Conservation (phyloP, 2,113 vertebrate species). For the Hydropotes inermis region DNA sequence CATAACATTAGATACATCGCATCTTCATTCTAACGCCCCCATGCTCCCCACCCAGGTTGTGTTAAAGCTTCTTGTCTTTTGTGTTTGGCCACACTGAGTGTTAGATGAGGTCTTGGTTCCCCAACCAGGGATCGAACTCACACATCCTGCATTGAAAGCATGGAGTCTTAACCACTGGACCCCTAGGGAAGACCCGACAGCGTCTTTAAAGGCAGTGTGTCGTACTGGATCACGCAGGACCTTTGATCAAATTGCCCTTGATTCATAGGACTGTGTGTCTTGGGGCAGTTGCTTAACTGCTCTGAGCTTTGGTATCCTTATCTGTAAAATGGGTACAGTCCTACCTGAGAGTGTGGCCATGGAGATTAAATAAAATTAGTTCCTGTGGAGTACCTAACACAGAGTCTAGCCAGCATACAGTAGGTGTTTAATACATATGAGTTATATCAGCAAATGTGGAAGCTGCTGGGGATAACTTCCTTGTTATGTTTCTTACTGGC, state of each 20-base stretch:
- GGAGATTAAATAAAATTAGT: not conserved
- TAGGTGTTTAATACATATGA: not conserved
- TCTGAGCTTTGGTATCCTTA: not conserved
- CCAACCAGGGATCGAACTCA: not conserved
- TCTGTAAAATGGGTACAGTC: not conserved
- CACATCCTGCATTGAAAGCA: not conserved
- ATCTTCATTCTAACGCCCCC: not conserved
- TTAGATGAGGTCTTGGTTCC: not conserved
- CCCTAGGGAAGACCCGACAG: not conserved
- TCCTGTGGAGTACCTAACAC: not conserved
- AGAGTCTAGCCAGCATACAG: not conserved
- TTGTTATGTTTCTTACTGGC: not conserved
- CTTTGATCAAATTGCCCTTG: not conserved
- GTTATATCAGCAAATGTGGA: not conserved
- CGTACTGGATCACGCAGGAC: rapidly evolving
- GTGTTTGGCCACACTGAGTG: not conserved
- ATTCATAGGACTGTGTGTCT: not conserved
- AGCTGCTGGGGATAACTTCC: not conserved
- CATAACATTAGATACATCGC: not conserved
- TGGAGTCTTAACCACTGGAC: not conserved
- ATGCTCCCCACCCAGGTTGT: too few relatives aligned
- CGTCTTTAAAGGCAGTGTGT: not conserved
- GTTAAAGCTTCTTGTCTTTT: not conserved
- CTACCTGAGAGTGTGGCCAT: not conserved
- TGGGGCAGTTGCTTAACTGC: not conserved